Evolutionary conservation across 2,797 vertebrate genomes (phyloP).

Genomic region (Columba guinea): DNA sequence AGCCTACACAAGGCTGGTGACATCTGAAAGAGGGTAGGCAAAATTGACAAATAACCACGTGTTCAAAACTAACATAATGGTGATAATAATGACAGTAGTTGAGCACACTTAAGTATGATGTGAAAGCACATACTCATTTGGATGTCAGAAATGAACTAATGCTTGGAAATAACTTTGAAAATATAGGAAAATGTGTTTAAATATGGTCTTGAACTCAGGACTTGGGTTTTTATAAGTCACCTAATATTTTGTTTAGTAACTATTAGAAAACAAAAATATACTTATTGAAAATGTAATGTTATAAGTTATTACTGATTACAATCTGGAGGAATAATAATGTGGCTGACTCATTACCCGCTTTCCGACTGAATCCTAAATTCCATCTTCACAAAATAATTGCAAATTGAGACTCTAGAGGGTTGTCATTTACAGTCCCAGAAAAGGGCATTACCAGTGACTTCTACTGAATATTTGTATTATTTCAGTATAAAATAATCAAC

Average conservation of each 20-base stretch:
- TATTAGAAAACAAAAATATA: not conserved
- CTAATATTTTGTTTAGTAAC: not conserved
- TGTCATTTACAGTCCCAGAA: not conserved
- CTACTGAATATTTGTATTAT: not conserved
- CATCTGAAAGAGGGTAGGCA: conserved; percentile 19
- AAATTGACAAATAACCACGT: not conserved
- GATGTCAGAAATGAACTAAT: not conserved
- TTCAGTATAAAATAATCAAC: not conserved
- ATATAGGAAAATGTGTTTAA: not conserved
- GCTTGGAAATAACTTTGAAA: not conserved
- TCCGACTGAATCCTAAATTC: not conserved
- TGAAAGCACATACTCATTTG: not conserved
- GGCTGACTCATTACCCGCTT: not conserved
- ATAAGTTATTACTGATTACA: not conserved
- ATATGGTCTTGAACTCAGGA: not conserved
- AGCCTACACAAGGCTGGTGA: not conserved
- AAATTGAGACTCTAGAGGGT: not conserved
- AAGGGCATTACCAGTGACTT: not conserved
- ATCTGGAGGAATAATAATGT: not conserved
- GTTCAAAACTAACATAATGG: not conserved
- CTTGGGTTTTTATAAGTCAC: not conserved
- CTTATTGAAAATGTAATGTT: not conserved
- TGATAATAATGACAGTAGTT: not conserved
- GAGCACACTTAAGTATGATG: not conserved
- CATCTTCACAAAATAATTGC: not conserved